Conservation (phyloP, 2,888 invertebrate genomes). For the Thecophora atra region DNA sequence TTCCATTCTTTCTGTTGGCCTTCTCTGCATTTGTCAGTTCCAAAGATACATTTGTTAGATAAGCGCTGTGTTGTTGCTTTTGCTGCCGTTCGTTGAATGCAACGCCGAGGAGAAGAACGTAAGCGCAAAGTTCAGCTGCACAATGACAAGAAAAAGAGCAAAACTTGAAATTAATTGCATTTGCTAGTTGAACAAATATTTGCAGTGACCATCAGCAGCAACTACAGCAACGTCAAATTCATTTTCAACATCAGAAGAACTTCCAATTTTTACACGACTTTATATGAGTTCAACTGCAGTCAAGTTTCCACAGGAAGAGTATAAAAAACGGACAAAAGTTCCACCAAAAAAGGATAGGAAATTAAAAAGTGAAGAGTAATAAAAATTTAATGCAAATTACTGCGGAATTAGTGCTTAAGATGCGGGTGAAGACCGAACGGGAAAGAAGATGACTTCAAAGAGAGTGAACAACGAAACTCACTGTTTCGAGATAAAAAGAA, state of each 20-base stretch:
- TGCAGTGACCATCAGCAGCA: constrained; percentile 1
- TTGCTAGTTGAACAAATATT: constrained; percentile 17
- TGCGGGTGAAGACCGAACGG: not conserved
- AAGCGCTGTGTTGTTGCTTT: not conserved
- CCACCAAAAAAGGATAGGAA: not conserved
- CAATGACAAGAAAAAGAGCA: constrained; percentile 12
- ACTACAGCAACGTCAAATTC: not conserved
- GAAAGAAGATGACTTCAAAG: too few relatives aligned
- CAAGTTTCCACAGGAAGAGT: not conserved
- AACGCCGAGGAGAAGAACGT: too few relatives aligned
- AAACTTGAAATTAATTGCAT: constrained; percentile 24
- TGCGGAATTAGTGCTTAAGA: constrained; percentile 4
- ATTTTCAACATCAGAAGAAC: too few relatives aligned
- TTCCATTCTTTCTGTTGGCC: not conserved
- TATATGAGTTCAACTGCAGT: not conserved
- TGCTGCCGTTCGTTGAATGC: not conserved
- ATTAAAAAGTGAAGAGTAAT: not conserved
- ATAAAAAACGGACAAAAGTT: not conserved
- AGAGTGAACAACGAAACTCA: too few relatives aligned
- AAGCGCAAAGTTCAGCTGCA: not conserved
- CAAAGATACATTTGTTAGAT: constrained; percentile 17
- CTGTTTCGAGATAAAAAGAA: too few relatives aligned
- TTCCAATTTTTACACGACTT: not conserved
- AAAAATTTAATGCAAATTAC: constrained; percentile 29
- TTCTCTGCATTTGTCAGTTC: constrained; percentile 21